Evolutionary conservation across 1,140 invertebrate species (phyloP), one percentile per base, ranked within the genome.

Genomic region (Zaprionus taronus): DNA sequence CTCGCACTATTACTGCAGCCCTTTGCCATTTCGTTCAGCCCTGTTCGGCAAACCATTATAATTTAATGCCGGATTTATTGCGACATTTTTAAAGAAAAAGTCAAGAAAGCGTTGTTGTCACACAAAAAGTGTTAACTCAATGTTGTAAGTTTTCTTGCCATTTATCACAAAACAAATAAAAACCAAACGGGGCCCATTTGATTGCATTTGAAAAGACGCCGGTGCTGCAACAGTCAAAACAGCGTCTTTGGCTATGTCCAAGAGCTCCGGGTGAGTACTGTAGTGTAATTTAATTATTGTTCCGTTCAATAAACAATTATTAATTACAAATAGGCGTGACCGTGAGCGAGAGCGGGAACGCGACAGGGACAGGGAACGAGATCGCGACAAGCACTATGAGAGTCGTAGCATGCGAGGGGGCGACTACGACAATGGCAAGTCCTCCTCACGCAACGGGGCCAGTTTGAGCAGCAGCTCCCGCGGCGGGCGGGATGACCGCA

Each of bases 351-450:
- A 91, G 15, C 74, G 90, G 26, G 85, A 90, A 2, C 68, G 80
- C 38, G 79, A 81, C 11, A 71, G 81, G 2, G 82, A 84, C 2
- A 62, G 77, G 44, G 68, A 67, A 4, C 65, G 81, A 5, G 77
- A 82, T 1, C 76, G 81, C 14, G 80, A 83, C 28, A 80, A 71
- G 49, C 68, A 77, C 15, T 75, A 77, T 31, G 78, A 77, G 9
- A 67, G 77, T 31, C 83, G 85, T 15, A 36, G 61, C 55, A 53
- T 72, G 1, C 49, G 61, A 36, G 53, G 76, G 0, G 74, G 83
- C 53, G 84, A 89, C 56, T 89, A 89, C 44, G 85, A 90, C 17
- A 72, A 85, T 60, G 71, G 74, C 11, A 89, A 84, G 28, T 82
- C 85, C 17, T 81, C 85, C 17, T 81, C 85, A 15, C 72, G 84